Base-by-base conservation (phyloP, 2,797 vertebrate genomes). In the Sebastes oblongus region DNA sequence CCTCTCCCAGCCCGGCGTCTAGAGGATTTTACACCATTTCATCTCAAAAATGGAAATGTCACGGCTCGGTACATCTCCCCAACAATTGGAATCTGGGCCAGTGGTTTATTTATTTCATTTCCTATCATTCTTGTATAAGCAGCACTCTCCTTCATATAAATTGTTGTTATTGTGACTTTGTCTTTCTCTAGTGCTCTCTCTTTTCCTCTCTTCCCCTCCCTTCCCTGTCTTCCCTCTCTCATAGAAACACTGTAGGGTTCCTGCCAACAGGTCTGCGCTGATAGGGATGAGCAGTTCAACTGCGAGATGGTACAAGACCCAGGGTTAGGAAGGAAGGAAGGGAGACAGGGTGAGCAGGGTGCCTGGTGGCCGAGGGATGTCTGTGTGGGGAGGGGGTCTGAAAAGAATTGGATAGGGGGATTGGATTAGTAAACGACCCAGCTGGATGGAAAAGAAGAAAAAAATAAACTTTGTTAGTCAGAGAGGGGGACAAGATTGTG, bases 31-130 rank as follows among this genome's bases (percentile, higher is more conserved):
- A 92, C 91, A 94, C 91, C 88, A 93, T 93, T 94, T 95, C 93
- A 94, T 94, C 89, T 92, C 79, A 94, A 93, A 94, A 94, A 94
- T 91, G 88, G 90, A 94, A 93, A 94, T 93, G 92, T 92, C 93
- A 94, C 62, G 86, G 88, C 92, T 94, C 85, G 88, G 87, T 92
- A 93, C 92, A 85, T 94, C 90, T 95, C 87, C 88, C 77, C 89
- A 91, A 92, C 91, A 90, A 93, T 94, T 93, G 88, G 91, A 94
- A 94, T 94, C 90, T 93, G 90, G 93, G 91, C 91, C 92, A 94
- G 91, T 75, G 85, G 83, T 85, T 95, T 93, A 93, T 94, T 94
- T 93, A 91, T 92, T 91, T 93, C 27, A 93, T 93, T 94, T 66
- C 59, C 62, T 16, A 39, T 77, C 78, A 65, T 90, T 88, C 82